Evolutionary conservation across 2,888 invertebrate species (phyloP).

Genomic region (Dryomyza anilis): DNA sequence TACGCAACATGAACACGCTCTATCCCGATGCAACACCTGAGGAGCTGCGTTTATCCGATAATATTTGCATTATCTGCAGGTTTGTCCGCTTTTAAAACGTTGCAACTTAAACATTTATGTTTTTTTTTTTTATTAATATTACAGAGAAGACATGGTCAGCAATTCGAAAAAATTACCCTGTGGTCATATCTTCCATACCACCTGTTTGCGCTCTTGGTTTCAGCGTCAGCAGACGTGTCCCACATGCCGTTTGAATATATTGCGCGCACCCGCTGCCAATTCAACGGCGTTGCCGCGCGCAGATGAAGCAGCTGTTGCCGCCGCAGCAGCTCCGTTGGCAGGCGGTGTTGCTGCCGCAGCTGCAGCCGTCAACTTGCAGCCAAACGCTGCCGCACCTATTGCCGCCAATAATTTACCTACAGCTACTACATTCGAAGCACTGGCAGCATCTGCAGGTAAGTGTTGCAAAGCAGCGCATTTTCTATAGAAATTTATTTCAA

Average conservation of each 20-base stretch:
- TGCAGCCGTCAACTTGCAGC: slow-evolving; percentile 24
- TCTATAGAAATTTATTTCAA: no score
- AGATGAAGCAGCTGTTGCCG: slow-evolving; percentile 41
- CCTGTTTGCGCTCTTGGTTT: slow-evolving; percentile 98
- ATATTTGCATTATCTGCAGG: slow-evolving; percentile 98
- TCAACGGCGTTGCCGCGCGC: slow-evolving; percentile 46
- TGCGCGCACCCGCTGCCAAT: slow-evolving; percentile 62
- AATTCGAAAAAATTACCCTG: slow-evolving; percentile 96
- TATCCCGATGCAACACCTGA: slow-evolving; percentile 95
- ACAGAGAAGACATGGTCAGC: slow-evolving; percentile 71
- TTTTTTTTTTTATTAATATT: slow-evolving; percentile 6
- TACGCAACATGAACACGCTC: slow-evolving; percentile 96
- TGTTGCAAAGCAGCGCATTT: neutral
- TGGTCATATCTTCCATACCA: slow-evolving; percentile 98
- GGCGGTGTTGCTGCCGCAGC: slow-evolving; percentile 35
- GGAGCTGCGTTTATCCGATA: slow-evolving; percentile 90
- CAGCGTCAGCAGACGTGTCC: slow-evolving; percentile 99
- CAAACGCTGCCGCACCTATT: slow-evolving; percentile 10
- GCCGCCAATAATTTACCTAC: slow-evolving; percentile 22
- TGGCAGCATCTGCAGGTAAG: slow-evolving; percentile 17
- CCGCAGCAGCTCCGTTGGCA: slow-evolving; percentile 36
- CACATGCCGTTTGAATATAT: slow-evolving; percentile 91
- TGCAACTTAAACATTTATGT: neutral
- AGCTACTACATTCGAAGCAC: slow-evolving; percentile 8
- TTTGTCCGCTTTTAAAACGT: slow-evolving; percentile 30